Percentiles rank a stretch among this genome's conserved stretches.
These are phyloP conservation scores for Ylistrum balloti DNA, from an alignment of 1,140 invertebrate species.

Conservation along the genomic window DNA sequence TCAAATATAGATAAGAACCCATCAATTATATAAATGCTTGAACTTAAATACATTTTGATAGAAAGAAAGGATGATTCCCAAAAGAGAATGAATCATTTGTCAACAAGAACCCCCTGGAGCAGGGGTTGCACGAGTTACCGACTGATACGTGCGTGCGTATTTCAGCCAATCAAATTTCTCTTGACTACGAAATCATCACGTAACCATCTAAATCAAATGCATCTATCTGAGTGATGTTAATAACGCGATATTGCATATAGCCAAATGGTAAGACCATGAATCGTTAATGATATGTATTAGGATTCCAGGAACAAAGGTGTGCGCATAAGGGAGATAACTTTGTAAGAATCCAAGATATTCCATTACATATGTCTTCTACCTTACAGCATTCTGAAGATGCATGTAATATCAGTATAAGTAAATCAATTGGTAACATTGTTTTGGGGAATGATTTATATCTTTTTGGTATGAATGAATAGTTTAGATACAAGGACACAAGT, in stretches of 20 bases:
- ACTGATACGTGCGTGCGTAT: not conserved
- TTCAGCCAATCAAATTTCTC: constrained; percentile 15
- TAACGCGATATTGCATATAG: not conserved
- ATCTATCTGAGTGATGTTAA: not conserved
- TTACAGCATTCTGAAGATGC: too few relatives aligned
- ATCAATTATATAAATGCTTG: not conserved
- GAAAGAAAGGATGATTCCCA: not conserved
- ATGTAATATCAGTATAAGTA: too few relatives aligned
- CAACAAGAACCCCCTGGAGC: not conserved
- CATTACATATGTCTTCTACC: too few relatives aligned
- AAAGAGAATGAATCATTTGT: not conserved
- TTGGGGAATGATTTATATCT: too few relatives aligned
- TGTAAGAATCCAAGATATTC: too few relatives aligned
- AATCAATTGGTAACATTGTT: too few relatives aligned
- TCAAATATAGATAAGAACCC: not conserved
- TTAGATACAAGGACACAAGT: too few relatives aligned
- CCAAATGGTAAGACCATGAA: too few relatives aligned
- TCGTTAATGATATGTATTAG: too few relatives aligned
- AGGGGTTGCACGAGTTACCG: not conserved
- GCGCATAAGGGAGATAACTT: too few relatives aligned
- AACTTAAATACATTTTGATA: not conserved
- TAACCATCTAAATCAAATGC: not conserved
- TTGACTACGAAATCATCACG: not conserved
- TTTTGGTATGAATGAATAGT: too few relatives aligned
- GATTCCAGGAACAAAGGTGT: too few relatives aligned